Evolutionary conservation across 2,113 vertebrate genomes (phyloP), one percentile per base, ranked within the genome.

Genomic region (Callipepla californica): DNA sequence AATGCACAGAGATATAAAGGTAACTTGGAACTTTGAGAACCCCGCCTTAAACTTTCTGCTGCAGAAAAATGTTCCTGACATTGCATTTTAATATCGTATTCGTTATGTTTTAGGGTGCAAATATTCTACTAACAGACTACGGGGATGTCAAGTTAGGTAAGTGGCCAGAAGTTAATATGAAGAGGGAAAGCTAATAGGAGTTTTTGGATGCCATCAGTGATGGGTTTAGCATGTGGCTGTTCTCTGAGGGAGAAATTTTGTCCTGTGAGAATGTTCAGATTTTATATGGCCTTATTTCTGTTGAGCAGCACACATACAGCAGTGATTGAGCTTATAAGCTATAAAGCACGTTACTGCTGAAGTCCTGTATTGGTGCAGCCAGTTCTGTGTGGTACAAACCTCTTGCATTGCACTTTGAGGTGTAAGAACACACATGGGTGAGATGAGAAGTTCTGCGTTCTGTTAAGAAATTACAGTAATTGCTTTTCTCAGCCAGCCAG

Each of bases 1-100:
- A 98, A 99, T 99, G 99, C 99, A 99, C 94, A 98, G 99, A 93
- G 99, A 99, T 95, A 99, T 99, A 86, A 99, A 99, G 98, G 99
- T 99, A 98, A 94, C 36, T 68, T 90, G 80, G 78, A 86, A 51
- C 74, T 90, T 28, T 25, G 65, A 69, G 78, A 87, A n/a, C 44
- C 51, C 83, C 7, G 45, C 6, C 67, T 67, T 47, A 34, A 58
- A 68, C 38, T 38, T 69, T 13, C n/a, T 62, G 12, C 2, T 44
- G 58, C 67, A 72, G 55, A 32, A 85, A 21, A 61, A 32, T 16
- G 20, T 38, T 78, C 59, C n/a, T 38, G 30, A 38, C 30, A 14
- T 84, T 96, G 42, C 45, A 12, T 62, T 53, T 53, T 5, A 44
- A 85, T 57, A 61, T 80, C 51, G 61, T 90, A 2, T 88, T 76